These are phyloP conservation scores for Manacus vitellinus DNA, from an alignment of 2,113 vertebrate species.

Conservation along the genomic window DNA sequence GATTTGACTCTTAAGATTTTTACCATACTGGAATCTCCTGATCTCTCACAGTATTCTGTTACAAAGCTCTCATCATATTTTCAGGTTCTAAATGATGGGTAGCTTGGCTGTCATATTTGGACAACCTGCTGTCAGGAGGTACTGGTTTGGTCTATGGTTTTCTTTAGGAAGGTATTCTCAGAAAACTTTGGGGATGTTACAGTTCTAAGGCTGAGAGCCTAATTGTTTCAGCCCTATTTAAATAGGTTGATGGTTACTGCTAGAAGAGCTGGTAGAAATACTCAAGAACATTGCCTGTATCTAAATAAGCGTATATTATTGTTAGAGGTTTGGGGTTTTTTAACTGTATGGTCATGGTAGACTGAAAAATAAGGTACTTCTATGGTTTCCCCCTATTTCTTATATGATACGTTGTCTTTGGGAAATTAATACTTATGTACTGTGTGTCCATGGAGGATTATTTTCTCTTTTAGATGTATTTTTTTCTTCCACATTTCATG, in stretches of 20 bases:
- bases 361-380: neutral
- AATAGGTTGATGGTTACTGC: neutral
- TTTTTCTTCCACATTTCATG: neutral
- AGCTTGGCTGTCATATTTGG: neutral
- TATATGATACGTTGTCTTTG: neutral
- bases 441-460: neutral
- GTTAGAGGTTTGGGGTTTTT: neutral
- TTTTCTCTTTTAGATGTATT: neutral
- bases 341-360: neutral
- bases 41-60: neutral
- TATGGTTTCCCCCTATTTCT: neutral
- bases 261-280: neutral
- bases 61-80: neutral
- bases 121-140: neutral
- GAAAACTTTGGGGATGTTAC: neutral
- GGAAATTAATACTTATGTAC: neutral
- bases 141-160: accelerated
- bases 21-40: neutral
- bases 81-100: neutral
- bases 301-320: neutral
- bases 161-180: neutral
- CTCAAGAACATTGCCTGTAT: neutral
- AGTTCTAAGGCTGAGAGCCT: neutral
- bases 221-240: neutral
- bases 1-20: neutral